Evolutionary conservation across 1,140 invertebrate species (phyloP).

Genomic region (Brachionus plicatilis): DNA sequence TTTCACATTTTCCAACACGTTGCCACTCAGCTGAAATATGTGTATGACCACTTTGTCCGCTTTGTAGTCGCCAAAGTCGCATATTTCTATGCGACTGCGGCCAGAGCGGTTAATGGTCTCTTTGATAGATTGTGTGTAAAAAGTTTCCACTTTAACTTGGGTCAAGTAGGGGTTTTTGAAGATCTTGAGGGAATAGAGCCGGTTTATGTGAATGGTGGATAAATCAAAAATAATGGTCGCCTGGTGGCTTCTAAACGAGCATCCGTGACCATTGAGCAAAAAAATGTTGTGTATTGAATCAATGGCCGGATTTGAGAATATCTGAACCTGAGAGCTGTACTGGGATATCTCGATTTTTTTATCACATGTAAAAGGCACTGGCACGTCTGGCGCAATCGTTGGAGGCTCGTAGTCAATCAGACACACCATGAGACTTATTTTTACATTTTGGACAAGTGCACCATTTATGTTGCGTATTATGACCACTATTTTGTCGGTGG

Average conservation of each 20-base stretch:
- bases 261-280: neutral
- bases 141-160: neutral
- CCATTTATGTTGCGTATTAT: neutral
- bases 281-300: neutral
- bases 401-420: neutral
- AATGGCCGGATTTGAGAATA: neutral
- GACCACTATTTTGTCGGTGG: neutral
- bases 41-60: neutral
- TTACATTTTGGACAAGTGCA: neutral
- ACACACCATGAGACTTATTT: neutral
- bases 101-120: neutral
- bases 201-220: neutral
- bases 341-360: neutral
- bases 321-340: neutral
- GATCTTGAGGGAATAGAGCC: neutral
- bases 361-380: neutral
- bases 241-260: neutral
- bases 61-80: neutral
- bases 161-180: neutral
- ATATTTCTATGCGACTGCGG: neutral
- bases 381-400: neutral
- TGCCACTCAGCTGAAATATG: neutral
- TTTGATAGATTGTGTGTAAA: neutral
- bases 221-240: neutral
- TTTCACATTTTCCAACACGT: neutral